phyloP scores from a whole-genome alignment of 2,113 vertebrate genomes.

The Piaya cayana region DNA sequence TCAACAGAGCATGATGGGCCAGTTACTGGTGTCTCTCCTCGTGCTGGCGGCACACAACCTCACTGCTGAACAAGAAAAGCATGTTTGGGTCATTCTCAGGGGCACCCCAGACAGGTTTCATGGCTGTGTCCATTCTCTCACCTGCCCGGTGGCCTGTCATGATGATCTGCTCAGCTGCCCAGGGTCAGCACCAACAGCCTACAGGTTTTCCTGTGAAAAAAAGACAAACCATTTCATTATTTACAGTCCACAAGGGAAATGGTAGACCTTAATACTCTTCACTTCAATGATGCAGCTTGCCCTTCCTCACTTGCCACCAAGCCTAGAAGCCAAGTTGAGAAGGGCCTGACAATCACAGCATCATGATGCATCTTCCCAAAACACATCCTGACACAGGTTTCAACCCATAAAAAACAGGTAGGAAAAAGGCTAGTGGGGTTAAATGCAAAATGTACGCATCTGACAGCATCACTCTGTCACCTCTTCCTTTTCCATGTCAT shows the following conservation, averaged over 20 bases:
- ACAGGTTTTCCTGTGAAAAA: constrained; percentile 7
- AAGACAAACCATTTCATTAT: neutral
- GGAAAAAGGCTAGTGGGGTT: neutral
- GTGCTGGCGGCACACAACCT: neutral
- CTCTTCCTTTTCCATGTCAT: neutral
- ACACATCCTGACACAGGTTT: neutral
- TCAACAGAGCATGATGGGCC: neutral
- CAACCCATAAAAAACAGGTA: neutral
- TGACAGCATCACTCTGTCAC: neutral
- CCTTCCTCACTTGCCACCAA: neutral
- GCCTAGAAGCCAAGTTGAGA: neutral
- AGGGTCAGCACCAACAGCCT: neutral
- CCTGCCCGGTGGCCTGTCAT: constrained; percentile 44
- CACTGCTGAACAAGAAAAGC: neutral
- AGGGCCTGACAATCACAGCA: neutral
- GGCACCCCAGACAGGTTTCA: neutral
- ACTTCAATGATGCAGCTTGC: neutral
- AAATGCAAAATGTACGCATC: neutral
- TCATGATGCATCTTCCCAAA: neutral
- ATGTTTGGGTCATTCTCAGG: neutral
- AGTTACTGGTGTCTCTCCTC: neutral
- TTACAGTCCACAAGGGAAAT: neutral
- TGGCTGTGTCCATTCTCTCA: neutral
- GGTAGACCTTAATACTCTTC: neutral
- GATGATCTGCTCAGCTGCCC: neutral